Evolutionary conservation across 2,113 vertebrate genomes (phyloP), one percentile per base, ranked within the genome.

Genomic region (Garra rufa): DNA sequence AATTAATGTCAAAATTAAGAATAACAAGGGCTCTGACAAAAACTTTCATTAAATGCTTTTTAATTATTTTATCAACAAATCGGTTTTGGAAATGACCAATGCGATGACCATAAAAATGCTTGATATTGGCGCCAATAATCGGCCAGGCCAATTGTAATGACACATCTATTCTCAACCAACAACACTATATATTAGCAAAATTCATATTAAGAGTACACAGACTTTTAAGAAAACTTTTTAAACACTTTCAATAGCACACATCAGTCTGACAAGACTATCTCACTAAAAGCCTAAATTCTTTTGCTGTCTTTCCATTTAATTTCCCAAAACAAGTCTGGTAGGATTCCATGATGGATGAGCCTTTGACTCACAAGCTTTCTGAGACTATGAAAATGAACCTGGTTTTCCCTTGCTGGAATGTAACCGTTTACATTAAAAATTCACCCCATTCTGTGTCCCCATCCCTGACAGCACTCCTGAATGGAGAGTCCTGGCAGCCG

Each of bases 391-490:
- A 75, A 52, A 83, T 88, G 13, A 52, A 34, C 5, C 50, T 50
- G 28, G 50, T 71, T 76, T 74, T n/a, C n/a, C 76, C 78, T 69
- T 82, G 59, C 24, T 85, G 90, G 91, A 92, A 90, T 92, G 86
- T 89, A 74, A 63, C 69, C 75, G 82, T 92, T 93, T 90, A 90
- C 88, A 89, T 46, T 15, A 90, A 84, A 88, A 86, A 89, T 75
- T 81, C 34, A 3, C 69, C 70, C 65, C 44, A 19, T 50, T 78
- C 87, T 87, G 85, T 67, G 80, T 87, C 86, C 83, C 86, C 83
- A 86, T 89, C 87, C 75, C 55, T 84, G 55, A 75, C 88, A 85
- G 87, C 85, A 74, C 87, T 85, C 80, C 88, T 90, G 85, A 87
- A 61, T 41, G 55, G 81, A 83, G 46, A 81, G 82, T 86, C 28